phyloP scores from a whole-genome alignment of 2,113 vertebrate genomes.

The Centropristis striata region DNA sequence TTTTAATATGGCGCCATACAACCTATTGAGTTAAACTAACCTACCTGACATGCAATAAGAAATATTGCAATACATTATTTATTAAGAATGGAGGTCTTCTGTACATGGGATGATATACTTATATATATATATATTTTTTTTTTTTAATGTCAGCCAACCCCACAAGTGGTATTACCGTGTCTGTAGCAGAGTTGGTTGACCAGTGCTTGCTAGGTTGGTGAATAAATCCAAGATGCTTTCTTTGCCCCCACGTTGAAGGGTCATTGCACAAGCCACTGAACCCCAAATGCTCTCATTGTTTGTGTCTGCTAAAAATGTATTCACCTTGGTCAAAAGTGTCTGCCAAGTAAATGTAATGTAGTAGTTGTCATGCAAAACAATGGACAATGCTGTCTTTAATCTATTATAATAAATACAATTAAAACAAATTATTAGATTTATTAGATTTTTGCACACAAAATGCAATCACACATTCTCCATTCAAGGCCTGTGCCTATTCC shows the following conservation, averaged over 20 bases:
- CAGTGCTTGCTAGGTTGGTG: not conserved
- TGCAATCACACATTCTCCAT: not conserved
- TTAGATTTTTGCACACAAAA: constrained; percentile 15
- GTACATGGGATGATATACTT: not conserved
- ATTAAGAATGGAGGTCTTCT: not conserved
- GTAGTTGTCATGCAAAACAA: no score
- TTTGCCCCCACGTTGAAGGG: not conserved
- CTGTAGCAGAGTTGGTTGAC: not conserved
- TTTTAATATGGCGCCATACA: not conserved
- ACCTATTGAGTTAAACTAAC: not conserved
- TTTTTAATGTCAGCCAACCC: not conserved
- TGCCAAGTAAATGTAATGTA: constrained; percentile 19
- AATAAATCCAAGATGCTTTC: not conserved
- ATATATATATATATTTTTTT: no score
- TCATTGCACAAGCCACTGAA: not conserved
- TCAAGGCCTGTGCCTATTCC: not conserved
- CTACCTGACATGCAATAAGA: not conserved
- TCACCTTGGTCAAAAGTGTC: constrained; percentile 2
- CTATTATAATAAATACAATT: not conserved
- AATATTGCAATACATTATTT: not conserved
- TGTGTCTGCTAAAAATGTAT: not conserved
- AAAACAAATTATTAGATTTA: constrained; percentile 10
- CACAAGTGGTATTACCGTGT: no score
- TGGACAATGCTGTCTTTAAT: not conserved
- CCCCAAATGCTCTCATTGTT: not conserved